A percentile compares a stretch with the other conserved stretches of the same genome.
Conservation (phyloP, 1,140 invertebrate species). For the Drosophila kohkoa region DNA sequence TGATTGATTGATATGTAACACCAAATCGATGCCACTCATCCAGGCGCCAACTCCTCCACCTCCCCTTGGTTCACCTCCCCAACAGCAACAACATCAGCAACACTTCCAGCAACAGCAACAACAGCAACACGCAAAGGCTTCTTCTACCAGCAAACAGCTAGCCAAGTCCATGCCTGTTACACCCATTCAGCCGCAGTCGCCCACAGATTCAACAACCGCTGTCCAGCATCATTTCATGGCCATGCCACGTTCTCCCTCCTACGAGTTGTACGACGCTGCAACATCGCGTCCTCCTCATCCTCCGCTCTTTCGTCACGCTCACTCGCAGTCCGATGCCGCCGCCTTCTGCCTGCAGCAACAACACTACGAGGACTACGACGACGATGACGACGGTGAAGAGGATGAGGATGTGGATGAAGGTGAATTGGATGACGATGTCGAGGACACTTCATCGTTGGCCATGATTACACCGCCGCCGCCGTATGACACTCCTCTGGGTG, state of each 20-base stretch:
- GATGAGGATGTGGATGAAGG: constrained; percentile 36
- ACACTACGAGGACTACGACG: not conserved
- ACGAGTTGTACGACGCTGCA: constrained; percentile 58
- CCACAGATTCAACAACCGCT: constrained; percentile 58
- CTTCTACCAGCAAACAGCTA: constrained; percentile 42
- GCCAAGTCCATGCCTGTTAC: constrained; percentile 82
- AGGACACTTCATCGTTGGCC: constrained; percentile 76
- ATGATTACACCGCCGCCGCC: constrained; percentile 83
- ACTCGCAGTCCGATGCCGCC: constrained; percentile 49
- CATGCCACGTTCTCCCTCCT: constrained; percentile 62
- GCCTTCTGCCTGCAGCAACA: constrained; percentile 35
- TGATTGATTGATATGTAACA: constrained; percentile 85
- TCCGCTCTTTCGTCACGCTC: constrained; percentile 40
- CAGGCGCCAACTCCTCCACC: constrained; percentile 48
- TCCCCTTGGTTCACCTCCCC: constrained; percentile 23
- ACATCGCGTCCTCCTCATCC: constrained; percentile 15
- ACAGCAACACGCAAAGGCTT: constrained; percentile 20
- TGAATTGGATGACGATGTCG: constrained; percentile 52
- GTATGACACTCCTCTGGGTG: constrained; percentile 67
- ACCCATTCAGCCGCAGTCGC: constrained; percentile 76
- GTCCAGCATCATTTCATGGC: constrained; percentile 27
- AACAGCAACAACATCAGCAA: constrained; percentile 25
- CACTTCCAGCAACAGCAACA: constrained; percentile 11
- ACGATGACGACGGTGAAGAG: constrained; percentile 26
- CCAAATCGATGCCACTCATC: constrained; percentile 85